These are phyloP conservation scores for Elanus axillaris DNA, from an alignment of 2,113 vertebrate genomes.

Conservation along the genomic window DNA sequence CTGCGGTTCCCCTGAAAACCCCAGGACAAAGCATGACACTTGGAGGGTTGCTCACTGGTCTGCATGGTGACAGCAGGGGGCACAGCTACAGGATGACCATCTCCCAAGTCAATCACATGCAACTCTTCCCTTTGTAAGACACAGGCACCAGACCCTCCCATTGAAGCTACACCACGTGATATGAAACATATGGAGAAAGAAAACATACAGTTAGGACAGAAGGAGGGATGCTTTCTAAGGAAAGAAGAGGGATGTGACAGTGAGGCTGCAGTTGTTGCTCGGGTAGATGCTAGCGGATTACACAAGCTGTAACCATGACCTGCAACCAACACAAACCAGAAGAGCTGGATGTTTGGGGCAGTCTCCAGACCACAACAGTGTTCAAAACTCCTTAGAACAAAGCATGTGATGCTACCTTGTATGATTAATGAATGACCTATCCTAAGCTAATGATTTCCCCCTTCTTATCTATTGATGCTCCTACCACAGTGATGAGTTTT, in stretches of 20 bases:
- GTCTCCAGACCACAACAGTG: background rate
- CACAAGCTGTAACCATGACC: background rate
- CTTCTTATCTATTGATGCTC: background rate
- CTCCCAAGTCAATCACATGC: background rate
- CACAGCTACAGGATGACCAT: background rate
- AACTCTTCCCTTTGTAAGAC: background rate
- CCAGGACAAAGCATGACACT: background rate
- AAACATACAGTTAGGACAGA: background rate
- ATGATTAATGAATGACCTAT: background rate
- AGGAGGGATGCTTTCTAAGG: background rate
- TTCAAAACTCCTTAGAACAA: background rate
- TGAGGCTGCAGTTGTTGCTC: background rate
- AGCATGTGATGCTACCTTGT: background rate
- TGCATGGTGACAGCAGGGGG: background rate
- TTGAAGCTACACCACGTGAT: background rate
- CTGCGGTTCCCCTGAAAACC: background rate
- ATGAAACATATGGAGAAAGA: background rate
- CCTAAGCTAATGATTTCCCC: background rate
- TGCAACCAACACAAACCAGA: background rate
- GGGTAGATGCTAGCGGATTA: background rate
- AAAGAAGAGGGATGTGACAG: background rate
- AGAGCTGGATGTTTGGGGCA: background rate
- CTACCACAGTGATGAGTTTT: background rate
- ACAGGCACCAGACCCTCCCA: background rate
- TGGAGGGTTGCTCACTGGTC: background rate